Evolutionary conservation across 2,888 invertebrate species (phyloP).

Genomic region (Reticulitermes lucifugus): DNA sequence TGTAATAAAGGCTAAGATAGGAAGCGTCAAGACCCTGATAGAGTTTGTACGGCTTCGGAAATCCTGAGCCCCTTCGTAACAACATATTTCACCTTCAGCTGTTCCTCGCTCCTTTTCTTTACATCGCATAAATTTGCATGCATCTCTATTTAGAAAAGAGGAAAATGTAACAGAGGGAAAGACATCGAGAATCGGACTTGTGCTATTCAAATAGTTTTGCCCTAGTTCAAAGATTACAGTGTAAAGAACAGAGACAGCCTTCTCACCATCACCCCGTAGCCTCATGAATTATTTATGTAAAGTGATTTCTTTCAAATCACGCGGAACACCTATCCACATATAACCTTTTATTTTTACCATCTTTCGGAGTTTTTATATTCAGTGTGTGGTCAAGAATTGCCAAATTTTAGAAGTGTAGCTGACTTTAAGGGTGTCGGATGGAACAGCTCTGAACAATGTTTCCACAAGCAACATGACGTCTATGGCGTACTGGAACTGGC

Average conservation of each 20-base stretch:
- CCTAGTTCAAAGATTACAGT: background rate
- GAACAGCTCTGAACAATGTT: too few species aligned
- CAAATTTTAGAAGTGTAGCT: too few species aligned
- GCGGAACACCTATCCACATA: conserved; percentile 14
- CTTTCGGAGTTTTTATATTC: background rate
- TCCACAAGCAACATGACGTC: too few species aligned
- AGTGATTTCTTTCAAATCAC: conserved; percentile 49
- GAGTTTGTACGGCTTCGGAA: conserved; percentile 4
- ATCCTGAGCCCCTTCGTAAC: background rate
- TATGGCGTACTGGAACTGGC: too few species aligned
- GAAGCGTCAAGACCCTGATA: background rate
- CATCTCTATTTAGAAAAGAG: conserved; percentile 1
- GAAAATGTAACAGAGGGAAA: background rate
- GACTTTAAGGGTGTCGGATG: too few species aligned
- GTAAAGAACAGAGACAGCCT: background rate
- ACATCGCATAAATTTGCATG: background rate
- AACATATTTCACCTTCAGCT: conserved; percentile 13
- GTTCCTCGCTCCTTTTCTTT: background rate
- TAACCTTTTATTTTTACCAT: background rate
- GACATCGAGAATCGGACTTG: background rate
- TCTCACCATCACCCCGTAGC: background rate
- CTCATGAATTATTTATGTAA: conserved; percentile 47
- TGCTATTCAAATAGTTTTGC: background rate
- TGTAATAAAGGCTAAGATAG: background rate
- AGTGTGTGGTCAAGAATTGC: too few species aligned